Evolutionary conservation across 2,797 vertebrate genomes (phyloP).

Genomic region (Ctenosaura bakeri): DNA sequence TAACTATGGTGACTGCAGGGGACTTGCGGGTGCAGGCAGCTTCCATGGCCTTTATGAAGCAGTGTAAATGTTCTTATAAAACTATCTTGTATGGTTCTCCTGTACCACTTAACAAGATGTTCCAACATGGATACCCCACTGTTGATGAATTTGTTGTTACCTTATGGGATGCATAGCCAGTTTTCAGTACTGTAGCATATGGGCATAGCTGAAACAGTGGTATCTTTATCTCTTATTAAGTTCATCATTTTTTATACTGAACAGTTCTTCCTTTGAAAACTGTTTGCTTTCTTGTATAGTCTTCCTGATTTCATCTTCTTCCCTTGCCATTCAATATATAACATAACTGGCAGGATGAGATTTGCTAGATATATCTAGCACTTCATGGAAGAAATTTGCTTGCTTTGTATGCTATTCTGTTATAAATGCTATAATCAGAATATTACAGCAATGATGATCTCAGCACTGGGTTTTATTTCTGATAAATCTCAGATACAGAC

Average conservation of each 20-base stretch:
- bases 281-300: neutral
- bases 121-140: neutral
- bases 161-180: too few relatives aligned
- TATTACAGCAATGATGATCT: neutral
- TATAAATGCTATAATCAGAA: neutral
- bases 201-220: too few relatives aligned
- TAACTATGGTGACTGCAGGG: neutral
- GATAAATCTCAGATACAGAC: constrained; percentile 9
- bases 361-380: neutral
- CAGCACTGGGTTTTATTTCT: neutral
- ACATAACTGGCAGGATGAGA: neutral
- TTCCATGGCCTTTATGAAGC: neutral
- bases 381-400: neutral
- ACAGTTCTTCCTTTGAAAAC: neutral
- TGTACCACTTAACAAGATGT: neutral
- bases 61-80: neutral
- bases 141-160: neutral
- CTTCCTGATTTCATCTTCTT: neutral
- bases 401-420: neutral
- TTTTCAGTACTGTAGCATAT: too few relatives aligned
- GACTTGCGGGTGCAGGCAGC: too few relatives aligned
- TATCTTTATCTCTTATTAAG: too few relatives aligned
- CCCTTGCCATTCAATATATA: neutral
- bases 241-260: neutral
- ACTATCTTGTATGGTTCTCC: neutral